These are phyloP conservation scores for Elanoides forficatus DNA, from an alignment of 2,113 vertebrate species.

Conservation along the genomic window DNA sequence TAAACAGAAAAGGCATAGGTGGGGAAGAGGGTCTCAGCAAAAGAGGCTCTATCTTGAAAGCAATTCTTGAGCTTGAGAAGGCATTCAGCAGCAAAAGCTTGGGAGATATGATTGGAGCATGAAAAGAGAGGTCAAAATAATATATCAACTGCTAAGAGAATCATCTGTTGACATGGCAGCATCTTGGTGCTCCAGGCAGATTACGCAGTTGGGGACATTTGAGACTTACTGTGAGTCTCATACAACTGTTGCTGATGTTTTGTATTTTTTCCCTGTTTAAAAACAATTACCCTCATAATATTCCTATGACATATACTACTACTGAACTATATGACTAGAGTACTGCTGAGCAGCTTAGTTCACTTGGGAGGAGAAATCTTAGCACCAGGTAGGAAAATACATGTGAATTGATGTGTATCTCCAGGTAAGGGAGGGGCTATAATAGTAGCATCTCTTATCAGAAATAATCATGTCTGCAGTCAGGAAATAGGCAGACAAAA, in stretches of 20 bases:
- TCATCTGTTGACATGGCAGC: neutral
- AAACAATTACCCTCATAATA: neutral
- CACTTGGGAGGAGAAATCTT: neutral
- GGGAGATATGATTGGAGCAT: neutral
- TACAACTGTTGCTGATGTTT: neutral
- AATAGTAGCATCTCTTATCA: neutral
- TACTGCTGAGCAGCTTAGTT: neutral
- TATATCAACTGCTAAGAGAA: neutral
- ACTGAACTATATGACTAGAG: neutral
- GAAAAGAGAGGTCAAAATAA: neutral
- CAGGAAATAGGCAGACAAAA: slow-evolving; percentile 37
- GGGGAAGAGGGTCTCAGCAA: neutral
- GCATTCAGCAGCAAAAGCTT: neutral
- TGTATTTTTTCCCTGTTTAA: neutral
- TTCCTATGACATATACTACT: neutral
- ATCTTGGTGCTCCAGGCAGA: neutral
- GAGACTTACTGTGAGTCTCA: neutral
- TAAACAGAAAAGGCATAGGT: neutral
- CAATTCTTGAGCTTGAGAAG: neutral
- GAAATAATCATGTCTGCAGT: neutral
- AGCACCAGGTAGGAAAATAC: neutral
- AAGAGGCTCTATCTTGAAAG: neutral
- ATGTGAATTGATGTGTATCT: neutral
- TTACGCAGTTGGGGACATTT: neutral
- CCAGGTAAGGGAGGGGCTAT: neutral